Conservation (phyloP, 1,140 invertebrate genomes). For the Chrysomallon squamiferum region DNA sequence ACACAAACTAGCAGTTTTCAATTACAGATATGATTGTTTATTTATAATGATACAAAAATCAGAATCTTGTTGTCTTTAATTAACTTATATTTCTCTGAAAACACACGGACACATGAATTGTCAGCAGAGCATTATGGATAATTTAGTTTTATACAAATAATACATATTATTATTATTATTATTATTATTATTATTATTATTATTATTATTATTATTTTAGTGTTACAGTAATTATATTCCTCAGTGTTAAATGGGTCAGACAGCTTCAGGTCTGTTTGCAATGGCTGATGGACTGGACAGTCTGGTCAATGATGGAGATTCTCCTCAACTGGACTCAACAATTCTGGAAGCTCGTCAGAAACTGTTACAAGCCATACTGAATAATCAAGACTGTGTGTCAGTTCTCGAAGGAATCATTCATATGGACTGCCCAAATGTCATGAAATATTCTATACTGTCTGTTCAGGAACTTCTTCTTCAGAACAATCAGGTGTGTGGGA, state of each 20-base stretch:
- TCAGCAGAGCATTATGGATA: no score
- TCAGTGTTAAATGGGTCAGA: neutral
- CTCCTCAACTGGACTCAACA: constrained; percentile 47
- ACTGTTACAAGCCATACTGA: neutral
- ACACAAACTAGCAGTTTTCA: no score
- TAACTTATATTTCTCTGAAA: no score
- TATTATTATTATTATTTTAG: no score
- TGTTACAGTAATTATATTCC: no score
- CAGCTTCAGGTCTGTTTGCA: neutral
- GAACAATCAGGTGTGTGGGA: constrained; percentile 12
- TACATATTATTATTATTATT: no score
- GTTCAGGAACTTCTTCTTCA: constrained; percentile 11
- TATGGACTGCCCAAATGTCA: constrained; percentile 6
- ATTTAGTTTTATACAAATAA: no score
- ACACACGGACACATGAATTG: no score
- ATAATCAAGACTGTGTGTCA: neutral
- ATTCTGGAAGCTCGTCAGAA: constrained; percentile 5
- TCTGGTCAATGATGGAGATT: neutral
- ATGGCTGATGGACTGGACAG: neutral
- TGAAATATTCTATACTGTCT: constrained; percentile 18
- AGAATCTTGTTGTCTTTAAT: no score
- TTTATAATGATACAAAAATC: no score
- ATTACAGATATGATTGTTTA: no score
- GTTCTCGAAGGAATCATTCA: constrained; percentile 2
- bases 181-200: no score